Conservation (phyloP, 2,113 vertebrate genomes). For the Scolopax mira region DNA sequence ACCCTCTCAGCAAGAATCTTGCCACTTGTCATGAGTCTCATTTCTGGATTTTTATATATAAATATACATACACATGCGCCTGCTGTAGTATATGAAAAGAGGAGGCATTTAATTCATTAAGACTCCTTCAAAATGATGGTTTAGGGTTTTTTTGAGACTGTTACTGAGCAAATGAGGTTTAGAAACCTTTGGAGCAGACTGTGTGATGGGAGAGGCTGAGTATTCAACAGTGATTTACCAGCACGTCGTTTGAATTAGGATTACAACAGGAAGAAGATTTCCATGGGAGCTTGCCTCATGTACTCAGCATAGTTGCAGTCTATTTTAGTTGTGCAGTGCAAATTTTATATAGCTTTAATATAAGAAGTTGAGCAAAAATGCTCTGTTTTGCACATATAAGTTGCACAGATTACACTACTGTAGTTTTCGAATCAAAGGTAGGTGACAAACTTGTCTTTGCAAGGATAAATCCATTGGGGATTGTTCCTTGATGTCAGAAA, state of each 20-base stretch:
- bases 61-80: rapidly evolving
- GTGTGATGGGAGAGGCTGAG: not conserved
- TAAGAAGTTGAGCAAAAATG: not conserved
- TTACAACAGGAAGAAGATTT: not conserved
- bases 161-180: not conserved
- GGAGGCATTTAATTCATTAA: not conserved
- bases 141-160: not conserved
- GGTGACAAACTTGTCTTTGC: not conserved
- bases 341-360: not conserved
- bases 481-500: not conserved
- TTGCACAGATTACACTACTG: not conserved
- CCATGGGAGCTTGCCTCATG: not conserved
- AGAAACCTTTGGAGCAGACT: not conserved
- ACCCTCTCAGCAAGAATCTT: not conserved
- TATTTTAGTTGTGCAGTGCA: not conserved
- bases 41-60: not conserved
- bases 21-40: not conserved
- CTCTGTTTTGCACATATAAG: not conserved
- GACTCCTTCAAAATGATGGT: not conserved
- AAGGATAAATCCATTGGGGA: not conserved
- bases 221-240: not conserved
- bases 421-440: not conserved
- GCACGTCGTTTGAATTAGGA: not conserved
- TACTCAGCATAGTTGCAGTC: not conserved
- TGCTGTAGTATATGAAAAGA: not conserved